phyloP scores from a whole-genome alignment of 2,888 invertebrate species.

The Oasisia sp. region DNA sequence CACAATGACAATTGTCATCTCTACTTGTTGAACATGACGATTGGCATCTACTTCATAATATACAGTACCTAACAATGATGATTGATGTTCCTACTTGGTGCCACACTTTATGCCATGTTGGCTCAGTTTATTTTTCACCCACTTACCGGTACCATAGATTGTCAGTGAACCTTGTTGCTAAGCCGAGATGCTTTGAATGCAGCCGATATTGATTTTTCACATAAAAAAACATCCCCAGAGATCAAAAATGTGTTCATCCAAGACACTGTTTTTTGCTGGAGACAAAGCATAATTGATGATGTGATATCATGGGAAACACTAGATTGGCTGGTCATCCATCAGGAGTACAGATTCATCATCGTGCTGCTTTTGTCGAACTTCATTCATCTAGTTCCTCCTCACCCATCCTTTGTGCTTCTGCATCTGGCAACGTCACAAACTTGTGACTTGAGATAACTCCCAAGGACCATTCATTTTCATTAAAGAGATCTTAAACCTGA shows the following conservation, averaged over 20 bases:
- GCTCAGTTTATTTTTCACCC: background rate
- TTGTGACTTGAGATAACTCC: too few relatives aligned
- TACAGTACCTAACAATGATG: background rate
- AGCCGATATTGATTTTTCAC: background rate
- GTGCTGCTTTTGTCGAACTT: background rate
- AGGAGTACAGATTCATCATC: background rate
- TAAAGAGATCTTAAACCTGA: too few relatives aligned
- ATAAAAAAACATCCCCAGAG: background rate
- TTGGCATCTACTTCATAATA: background rate
- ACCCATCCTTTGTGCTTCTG: background rate
- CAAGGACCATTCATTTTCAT: too few relatives aligned
- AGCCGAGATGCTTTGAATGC: background rate
- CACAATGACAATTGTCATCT: background rate
- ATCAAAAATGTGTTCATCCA: background rate
- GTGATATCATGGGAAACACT: background rate
- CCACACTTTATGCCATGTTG: background rate
- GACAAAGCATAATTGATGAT: slow-evolving; percentile 17
- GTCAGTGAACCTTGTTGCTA: background rate
- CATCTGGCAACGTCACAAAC: background rate
- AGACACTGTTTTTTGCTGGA: background rate
- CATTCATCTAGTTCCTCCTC: background rate
- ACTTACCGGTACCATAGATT: background rate
- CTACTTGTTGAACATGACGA: background rate
- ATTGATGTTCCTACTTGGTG: background rate
- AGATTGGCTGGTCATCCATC: background rate